Base-by-base conservation (phyloP, 2,888 invertebrate genomes). In the Caenorhabditis sp. region DNA sequence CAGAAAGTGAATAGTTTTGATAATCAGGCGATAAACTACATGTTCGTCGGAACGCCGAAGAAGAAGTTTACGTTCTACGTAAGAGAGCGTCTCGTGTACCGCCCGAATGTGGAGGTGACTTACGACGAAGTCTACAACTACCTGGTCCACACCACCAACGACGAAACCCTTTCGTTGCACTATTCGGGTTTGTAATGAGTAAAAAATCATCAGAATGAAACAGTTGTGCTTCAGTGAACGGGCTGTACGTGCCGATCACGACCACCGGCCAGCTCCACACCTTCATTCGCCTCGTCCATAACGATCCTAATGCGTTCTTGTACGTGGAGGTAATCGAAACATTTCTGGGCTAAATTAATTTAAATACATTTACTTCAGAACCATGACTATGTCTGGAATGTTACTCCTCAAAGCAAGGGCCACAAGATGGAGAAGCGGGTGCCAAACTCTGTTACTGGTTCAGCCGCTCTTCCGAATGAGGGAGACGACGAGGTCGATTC, bases 211-310 rank as follows among this genome's bases (percentile, higher is more conserved):
- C n/a, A n/a, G n/a, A 1, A 6, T 27, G 15, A 46, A n/a, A 30
- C 22, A 9, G 22, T 24, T 2, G 20, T 17, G 2, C 52, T 68
- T 45, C 55, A 59, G 59, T 66, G 1, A 71, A 66, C 30, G 62
- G 62, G 1, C 46, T 45, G 17, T 71, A 71, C 39, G 55, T 77
- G 2, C 50, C 65, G 13, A 66, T 77, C 30, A 71, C 65, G 2
- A 77, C 76, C 15, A 77, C 76, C n/a, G 76, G 76, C 1, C 76
- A 77, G 39, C 50, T 77, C 4, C 71, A 71, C 43, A 77, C 76
- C 0, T 77, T 77, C 35, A 26, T 77, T 9, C 55, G 55, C n/a
- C 52, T 58, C 22, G 41, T 77, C 8, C 58, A 71, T 26, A 55
- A 53, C 24, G 66, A 77, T 43, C 61, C 71, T 4, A 26, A 46